Percentiles rank a stretch among this genome's conserved stretches.
These are phyloP conservation scores for Ceriagrion tenellum DNA, from an alignment of 2,888 invertebrate genomes.

Conservation along the genomic window DNA sequence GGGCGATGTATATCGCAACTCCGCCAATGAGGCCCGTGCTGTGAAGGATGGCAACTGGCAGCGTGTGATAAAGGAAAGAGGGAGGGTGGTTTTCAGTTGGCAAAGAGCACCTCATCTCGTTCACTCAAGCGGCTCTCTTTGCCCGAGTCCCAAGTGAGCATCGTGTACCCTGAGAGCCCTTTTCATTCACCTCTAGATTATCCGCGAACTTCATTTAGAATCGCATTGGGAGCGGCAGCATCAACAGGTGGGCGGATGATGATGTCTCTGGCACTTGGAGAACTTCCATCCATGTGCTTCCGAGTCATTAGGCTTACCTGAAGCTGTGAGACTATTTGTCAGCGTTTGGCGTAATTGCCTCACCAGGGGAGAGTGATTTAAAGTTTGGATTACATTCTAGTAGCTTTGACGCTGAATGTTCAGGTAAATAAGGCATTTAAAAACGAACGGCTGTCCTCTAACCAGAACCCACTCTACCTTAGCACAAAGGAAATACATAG, in stretches of 20 bases:
- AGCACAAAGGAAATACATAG: too few species aligned
- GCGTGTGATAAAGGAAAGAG: background rate
- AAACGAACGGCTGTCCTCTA: too few species aligned
- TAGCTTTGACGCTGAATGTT: too few species aligned
- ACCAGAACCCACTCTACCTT: too few species aligned
- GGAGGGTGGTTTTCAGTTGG: background rate
- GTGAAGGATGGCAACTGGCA: background rate
- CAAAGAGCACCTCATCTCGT: background rate
- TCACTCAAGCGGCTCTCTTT: too few species aligned
- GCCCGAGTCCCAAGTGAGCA: too few species aligned
- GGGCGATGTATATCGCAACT: background rate
- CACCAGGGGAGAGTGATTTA: too few species aligned
- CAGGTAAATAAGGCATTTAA: too few species aligned
- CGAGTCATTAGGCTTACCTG: background rate
- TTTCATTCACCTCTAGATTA: background rate
- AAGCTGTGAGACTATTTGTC: background rate
- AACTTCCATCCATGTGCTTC: background rate
- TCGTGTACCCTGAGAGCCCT: too few species aligned
- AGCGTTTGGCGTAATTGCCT: too few species aligned
- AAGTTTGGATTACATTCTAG: too few species aligned
- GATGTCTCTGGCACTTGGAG: background rate
- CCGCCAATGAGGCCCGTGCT: too few species aligned
- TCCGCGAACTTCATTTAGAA: background rate
- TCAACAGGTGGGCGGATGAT: conserved; percentile 1
- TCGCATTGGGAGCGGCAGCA: background rate